A percentile compares a stretch with the other conserved stretches of the same genome.
Conservation (phyloP, 1,140 invertebrate species). For the Nasonia longicornis region DNA sequence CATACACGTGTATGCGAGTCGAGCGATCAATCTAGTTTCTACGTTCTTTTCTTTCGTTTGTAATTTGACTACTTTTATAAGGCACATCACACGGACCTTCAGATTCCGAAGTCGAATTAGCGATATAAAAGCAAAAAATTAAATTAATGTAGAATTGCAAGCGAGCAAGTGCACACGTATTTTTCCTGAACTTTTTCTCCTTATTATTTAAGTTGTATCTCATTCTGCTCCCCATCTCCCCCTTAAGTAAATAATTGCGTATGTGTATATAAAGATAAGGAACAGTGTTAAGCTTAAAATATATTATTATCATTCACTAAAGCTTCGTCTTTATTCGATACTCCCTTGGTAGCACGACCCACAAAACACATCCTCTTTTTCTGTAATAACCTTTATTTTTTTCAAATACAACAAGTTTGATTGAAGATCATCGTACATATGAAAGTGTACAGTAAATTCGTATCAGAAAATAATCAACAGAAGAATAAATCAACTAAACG, state of each 20-base stretch:
- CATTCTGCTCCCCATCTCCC: conserved; percentile 31
- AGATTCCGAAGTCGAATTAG: conserved; percentile 5
- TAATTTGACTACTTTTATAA: conserved; percentile 25
- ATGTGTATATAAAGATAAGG: conserved; percentile 69
- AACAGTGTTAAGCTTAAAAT: conserved; percentile 65
- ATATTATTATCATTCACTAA: conserved; percentile 64
- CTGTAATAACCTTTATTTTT: conserved; percentile 31
- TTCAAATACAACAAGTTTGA: conserved; percentile 38
- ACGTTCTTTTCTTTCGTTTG: conserved; percentile 3
- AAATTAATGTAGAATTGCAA: conserved; percentile 30
- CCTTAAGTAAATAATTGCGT: conserved; percentile 54
- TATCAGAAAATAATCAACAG: conserved; percentile 30
- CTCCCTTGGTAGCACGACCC: background rate
- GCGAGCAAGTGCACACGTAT: conserved; percentile 36
- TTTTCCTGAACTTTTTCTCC: conserved; percentile 44
- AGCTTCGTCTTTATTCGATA: conserved; percentile 38
- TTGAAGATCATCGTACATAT: background rate
- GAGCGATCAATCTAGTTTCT: conserved; percentile 8
- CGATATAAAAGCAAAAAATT: conserved; percentile 16
- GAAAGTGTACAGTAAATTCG: background rate
- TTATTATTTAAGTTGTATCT: conserved; percentile 53
- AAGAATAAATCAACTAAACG: conserved; percentile 6
- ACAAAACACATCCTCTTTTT: conserved; percentile 4
- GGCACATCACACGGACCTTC: conserved; percentile 17
- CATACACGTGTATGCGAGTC: background rate